Evolutionary conservation across 2,113 vertebrate species (phyloP), one percentile per base, ranked within the genome.

Genomic region (Neofelis nebulosa): DNA sequence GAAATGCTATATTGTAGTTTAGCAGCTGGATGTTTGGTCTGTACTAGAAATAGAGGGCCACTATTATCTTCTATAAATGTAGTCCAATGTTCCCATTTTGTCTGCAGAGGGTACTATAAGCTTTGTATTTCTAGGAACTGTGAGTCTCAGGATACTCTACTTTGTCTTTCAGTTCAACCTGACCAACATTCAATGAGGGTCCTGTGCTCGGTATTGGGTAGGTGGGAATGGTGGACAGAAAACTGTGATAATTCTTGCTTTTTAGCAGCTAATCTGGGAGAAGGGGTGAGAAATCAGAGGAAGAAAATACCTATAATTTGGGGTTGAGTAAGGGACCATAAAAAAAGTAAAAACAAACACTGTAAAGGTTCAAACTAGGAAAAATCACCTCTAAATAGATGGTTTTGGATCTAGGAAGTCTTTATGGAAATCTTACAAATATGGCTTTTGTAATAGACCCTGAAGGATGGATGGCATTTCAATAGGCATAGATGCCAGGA

Each of bases 1-100:
- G 89, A 89, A 97, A 97, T 48, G 78, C 91, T 89, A 92, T 31
- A 71, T 23, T 88, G 88, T 94, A 95, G 66, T 80, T 96, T 87
- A 97, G 87, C 71, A 93, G 85, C 52, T 94, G 71, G 45, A 36
- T 90, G 69, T 68, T 97, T 81, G 80, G 27, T 69, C 48, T 93
- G 31, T 36, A 27, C 91, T 95, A 95, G 88, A 76, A 95, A 97
- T 97, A 92, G 50, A 71, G 8, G 81, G 33, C 14, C 33, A 85
- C n/a, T 85, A 15, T 45, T 41, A 71, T 50, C 89, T 78, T 91
- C 50, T 63, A 69, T 52, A 81, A n/a, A 48, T 3, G 18, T 19
- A 91, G 61, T 66, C 29, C 36, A 82, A 36, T 13, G 11, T 63
- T 57, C 69, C 16, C 52, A 65, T 25, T 76, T 45, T 50, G 1